These are phyloP conservation scores for Callosobruchus maculatus DNA, from an alignment of 2,888 invertebrate species.

Conservation along the genomic window DNA sequence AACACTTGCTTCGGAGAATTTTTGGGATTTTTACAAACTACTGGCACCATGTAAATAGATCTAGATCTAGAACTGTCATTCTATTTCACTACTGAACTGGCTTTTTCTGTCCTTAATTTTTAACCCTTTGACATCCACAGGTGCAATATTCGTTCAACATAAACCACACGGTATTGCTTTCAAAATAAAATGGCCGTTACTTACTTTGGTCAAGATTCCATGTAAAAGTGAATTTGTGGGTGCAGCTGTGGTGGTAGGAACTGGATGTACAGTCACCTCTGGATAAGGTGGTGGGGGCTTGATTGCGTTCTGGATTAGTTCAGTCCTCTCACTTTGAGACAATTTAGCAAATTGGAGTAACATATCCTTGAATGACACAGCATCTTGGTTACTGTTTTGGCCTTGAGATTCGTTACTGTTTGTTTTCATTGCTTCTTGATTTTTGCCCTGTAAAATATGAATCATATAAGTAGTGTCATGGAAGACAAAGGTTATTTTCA, in stretches of 20 bases:
- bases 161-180: too few species aligned
- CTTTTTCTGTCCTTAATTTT: too few species aligned
- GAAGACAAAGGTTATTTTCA: too few species aligned
- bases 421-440: conserved; percentile 47
- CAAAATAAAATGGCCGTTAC: too few species aligned
- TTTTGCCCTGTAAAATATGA: conserved; percentile 25
- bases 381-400: conserved; percentile 48
- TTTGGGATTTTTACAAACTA: too few species aligned
- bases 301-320: conserved; percentile 41
- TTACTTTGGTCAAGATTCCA: conserved; percentile 71
- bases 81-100: too few species aligned
- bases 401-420: conserved; percentile 52
- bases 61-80: too few species aligned
- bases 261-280: conserved; percentile 75
- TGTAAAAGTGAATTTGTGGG: conserved; percentile 65
- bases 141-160: too few species aligned
- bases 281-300: conserved; percentile 68
- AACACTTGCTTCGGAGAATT: too few species aligned
- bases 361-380: conserved; percentile 66
- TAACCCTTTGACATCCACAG: too few species aligned
- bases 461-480: not conserved
- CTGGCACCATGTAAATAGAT: too few species aligned
- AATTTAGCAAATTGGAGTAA: conserved; percentile 70
- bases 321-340: conserved; percentile 53
- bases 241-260: conserved; percentile 50